Evolutionary conservation across 2,797 vertebrate genomes (phyloP).

Genomic region (Phalloptychus januarius): DNA sequence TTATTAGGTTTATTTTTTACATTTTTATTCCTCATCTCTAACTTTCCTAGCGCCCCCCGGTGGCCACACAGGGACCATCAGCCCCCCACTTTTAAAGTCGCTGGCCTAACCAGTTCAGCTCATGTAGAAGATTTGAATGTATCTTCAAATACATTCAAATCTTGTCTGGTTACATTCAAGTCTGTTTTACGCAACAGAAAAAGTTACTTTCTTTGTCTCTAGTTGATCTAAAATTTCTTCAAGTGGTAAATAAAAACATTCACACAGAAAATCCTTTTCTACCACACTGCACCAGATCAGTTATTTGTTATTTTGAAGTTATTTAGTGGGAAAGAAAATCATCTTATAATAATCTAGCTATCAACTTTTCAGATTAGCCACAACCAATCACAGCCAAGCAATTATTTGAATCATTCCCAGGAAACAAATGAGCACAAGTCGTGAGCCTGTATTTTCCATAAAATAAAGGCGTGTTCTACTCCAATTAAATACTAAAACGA

Average conservation of each 20-base stretch:
- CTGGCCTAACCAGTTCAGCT: too few species aligned
- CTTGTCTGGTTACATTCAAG: too few species aligned
- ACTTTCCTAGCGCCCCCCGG: too few species aligned
- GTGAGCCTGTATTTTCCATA: neutral
- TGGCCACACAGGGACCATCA: too few species aligned
- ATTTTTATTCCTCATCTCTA: too few species aligned
- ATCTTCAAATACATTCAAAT: too few species aligned
- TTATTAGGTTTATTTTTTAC: too few species aligned
- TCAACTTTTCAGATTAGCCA: neutral
- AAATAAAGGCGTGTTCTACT: neutral
- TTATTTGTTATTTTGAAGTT: neutral
- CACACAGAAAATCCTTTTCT: neutral
- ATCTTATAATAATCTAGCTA: neutral
- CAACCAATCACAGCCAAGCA: neutral
- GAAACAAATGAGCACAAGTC: neutral
- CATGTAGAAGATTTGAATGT: too few species aligned
- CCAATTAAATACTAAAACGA: neutral
- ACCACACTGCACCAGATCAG: neutral
- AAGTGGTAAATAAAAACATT: neutral
- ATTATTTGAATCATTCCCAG: neutral
- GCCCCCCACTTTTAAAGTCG: too few species aligned
- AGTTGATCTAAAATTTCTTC: neutral
- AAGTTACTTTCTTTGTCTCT: neutral
- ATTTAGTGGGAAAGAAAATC: neutral
- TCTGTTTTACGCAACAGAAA: neutral